Percentiles rank a stretch among this genome's conserved stretches.
Conservation (phyloP, 1,140 invertebrate genomes). For the Myzus persicae region DNA sequence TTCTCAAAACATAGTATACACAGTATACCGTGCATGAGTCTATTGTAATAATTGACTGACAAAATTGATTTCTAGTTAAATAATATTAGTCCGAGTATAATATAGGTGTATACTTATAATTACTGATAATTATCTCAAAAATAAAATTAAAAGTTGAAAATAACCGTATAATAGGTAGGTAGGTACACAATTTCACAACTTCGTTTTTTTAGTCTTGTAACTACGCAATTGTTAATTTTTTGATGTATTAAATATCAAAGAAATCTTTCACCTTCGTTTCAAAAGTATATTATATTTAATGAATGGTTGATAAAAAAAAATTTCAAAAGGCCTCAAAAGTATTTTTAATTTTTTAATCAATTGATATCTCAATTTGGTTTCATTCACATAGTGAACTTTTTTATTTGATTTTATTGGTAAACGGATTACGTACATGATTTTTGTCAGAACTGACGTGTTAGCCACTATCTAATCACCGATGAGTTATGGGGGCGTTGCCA, state of each 20-base stretch:
- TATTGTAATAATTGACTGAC: constrained; percentile 2
- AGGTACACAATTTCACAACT: neutral
- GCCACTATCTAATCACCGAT: neutral
- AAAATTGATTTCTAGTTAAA: neutral
- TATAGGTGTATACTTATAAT: neutral
- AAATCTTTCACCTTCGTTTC: neutral
- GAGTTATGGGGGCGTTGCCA: neutral
- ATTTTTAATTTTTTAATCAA: neutral
- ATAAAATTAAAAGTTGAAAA: neutral
- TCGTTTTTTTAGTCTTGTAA: neutral
- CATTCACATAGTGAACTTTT: neutral
- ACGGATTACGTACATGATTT: neutral
- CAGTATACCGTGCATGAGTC: neutral
- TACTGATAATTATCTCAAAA: neutral
- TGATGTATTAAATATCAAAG: neutral
- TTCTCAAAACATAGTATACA: neutral
- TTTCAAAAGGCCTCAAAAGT: neutral
- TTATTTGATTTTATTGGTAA: neutral
- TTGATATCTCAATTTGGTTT: neutral
- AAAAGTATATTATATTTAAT: neutral
- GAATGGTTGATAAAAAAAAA: neutral
- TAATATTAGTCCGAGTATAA: neutral
- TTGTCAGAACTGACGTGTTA: neutral
- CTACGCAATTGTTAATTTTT: neutral
- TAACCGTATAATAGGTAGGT: too few species aligned